Conservation (phyloP, 1,140 invertebrate species). For the Zaprionus davidi region DNA sequence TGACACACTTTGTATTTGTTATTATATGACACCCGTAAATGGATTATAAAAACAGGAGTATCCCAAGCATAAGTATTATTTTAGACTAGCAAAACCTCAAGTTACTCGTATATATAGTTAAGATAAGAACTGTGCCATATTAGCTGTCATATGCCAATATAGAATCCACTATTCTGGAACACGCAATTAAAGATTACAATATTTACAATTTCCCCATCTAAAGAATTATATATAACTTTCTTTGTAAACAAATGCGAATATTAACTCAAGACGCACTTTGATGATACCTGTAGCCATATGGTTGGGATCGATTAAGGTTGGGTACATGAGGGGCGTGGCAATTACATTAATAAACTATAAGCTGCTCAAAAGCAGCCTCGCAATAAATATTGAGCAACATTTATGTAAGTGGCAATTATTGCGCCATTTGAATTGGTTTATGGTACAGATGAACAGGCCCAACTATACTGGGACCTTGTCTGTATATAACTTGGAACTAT, state of each 20-base stretch:
- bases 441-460: constrained; percentile 39
- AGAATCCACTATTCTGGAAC: background rate
- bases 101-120: background rate
- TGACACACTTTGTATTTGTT: background rate
- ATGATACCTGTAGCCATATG: constrained; percentile 6
- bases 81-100: background rate
- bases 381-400: constrained; percentile 72
- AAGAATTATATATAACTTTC: background rate
- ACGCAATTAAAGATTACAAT: background rate
- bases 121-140: background rate
- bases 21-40: background rate
- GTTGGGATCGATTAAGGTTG: constrained; percentile 3
- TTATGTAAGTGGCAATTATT: constrained; percentile 77
- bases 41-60: background rate
- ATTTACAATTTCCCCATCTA: background rate
- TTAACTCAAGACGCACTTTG: constrained; percentile 30
- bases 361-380: constrained; percentile 23
- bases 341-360: constrained; percentile 58
- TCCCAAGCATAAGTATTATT: no score
- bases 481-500: constrained; percentile 5
- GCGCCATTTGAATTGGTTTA: constrained; percentile 68
- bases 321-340: background rate
- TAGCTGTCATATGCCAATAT: background rate
- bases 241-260: constrained; percentile 9
- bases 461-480: background rate